Conservation (phyloP, 1,140 invertebrate genomes). For the Drosophila seguyi region DNA sequence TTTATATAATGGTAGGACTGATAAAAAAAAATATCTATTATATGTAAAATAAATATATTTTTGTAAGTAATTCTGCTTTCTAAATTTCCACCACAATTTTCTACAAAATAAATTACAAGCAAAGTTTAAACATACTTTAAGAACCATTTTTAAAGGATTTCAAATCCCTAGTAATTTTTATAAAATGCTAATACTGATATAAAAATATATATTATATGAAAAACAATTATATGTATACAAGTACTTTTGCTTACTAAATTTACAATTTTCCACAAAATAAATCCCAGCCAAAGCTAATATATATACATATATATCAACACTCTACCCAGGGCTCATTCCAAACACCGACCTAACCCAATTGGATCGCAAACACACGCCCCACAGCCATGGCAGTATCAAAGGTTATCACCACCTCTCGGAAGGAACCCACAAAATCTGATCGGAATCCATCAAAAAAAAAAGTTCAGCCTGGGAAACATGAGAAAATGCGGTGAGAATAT, state of each 20-base stretch:
- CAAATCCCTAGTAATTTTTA: too few species aligned
- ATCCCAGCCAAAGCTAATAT: background rate
- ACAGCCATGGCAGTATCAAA: background rate
- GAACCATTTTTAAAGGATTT: too few species aligned
- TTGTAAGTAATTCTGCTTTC: too few species aligned
- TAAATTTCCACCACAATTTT: background rate
- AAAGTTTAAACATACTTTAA: background rate
- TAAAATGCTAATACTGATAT: too few species aligned
- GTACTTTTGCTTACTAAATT: too few species aligned
- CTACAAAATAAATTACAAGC: background rate
- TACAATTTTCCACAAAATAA: background rate
- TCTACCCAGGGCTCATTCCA: background rate
- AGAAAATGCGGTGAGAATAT: constrained; percentile 34
- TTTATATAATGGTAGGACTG: too few species aligned
- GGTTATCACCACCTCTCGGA: constrained; percentile 28
- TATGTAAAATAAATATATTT: too few species aligned
- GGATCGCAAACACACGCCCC: constrained; percentile 3
- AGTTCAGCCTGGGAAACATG: constrained; percentile 28
- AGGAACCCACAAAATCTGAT: constrained; percentile 30
- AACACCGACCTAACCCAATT: constrained; percentile 36
- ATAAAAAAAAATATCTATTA: too few species aligned
- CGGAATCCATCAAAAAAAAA: constrained; percentile 47
- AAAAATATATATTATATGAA: too few species aligned
- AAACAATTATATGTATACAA: too few species aligned
- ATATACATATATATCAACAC: background rate